Conservation (phyloP, 2,797 vertebrate species). For the Microchirus variegatus region DNA sequence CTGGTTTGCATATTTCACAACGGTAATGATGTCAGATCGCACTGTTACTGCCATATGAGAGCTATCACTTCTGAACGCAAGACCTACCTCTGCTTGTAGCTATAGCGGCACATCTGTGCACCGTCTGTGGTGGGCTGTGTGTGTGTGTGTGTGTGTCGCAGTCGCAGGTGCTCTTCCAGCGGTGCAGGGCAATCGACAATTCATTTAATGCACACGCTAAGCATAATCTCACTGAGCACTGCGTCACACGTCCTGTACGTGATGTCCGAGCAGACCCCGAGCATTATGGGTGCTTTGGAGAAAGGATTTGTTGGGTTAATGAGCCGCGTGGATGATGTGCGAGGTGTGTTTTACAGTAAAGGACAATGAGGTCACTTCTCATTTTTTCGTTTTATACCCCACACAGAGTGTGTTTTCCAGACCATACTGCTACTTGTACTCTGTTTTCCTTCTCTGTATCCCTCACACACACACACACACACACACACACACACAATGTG, state of each 20-base stretch:
- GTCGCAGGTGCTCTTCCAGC: slow-evolving; percentile 64
- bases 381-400: slow-evolving; percentile 66
- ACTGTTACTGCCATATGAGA: slow-evolving; percentile 75
- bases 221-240: slow-evolving; percentile 11
- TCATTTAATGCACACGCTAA: slow-evolving; percentile 55
- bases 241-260: slow-evolving; percentile 14
- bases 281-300: slow-evolving; percentile 36
- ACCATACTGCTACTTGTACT: slow-evolving; percentile 18
- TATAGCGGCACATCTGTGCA: slow-evolving; percentile 79
- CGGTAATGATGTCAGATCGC: slow-evolving; percentile 80
- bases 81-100: slow-evolving; percentile 75
- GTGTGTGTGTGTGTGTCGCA: slow-evolving; percentile 24
- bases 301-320: slow-evolving; percentile 57
- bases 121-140: slow-evolving; percentile 77
- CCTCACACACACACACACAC: slow-evolving; percentile 11
- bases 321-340: slow-evolving; percentile 47
- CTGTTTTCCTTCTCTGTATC: neutral
- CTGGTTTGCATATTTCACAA: slow-evolving; percentile 61
- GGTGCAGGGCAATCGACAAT: slow-evolving; percentile 45
- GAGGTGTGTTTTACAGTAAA: slow-evolving; percentile 72
- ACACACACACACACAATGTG: slow-evolving; percentile 22
- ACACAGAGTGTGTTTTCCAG: slow-evolving; percentile 62
- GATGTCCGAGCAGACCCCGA: slow-evolving; percentile 24
- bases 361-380: slow-evolving; percentile 67
- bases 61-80: slow-evolving; percentile 70